A percentile compares a stretch with the other conserved stretches of the same genome.
phyloP scores from a whole-genome alignment of 1,140 invertebrate genomes.

The Dryas iulia region DNA sequence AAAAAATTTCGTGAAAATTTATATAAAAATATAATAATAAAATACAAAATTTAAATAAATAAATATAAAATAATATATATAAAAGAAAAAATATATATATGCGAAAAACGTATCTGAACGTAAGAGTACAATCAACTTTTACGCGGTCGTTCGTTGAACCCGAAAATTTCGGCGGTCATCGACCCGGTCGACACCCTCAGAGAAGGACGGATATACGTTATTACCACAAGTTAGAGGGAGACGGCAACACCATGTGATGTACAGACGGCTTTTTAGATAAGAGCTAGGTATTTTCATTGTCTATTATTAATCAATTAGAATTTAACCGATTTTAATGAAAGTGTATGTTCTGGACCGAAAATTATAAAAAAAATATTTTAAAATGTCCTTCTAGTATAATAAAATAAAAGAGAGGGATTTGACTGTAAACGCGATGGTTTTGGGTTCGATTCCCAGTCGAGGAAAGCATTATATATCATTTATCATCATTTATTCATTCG shows the following conservation, averaged over 20 bases:
- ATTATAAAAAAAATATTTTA: too few species aligned
- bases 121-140: conserved; percentile 42
- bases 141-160: conserved; percentile 52
- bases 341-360: neutral
- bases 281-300: conserved; percentile 45
- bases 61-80: neutral
- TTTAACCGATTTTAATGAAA: conserved; percentile 17
- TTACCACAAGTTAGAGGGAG: conserved; percentile 27
- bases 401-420: too few species aligned
- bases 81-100: conserved; percentile 9
- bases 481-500: too few species aligned
- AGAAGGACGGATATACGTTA: conserved; percentile 33
- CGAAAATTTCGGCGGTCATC: conserved; percentile 56
- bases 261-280: conserved; percentile 38
- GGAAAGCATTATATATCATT: too few species aligned
- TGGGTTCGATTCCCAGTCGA: too few species aligned
- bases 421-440: too few species aligned
- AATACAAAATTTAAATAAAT: neutral
- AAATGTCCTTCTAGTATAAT: too few species aligned
- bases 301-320: conserved; percentile 33
- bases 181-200: conserved; percentile 49
- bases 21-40: neutral
- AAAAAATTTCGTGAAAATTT: too few species aligned
- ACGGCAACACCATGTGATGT: conserved; percentile 39
- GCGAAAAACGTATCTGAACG: conserved; percentile 34